Evolutionary conservation across 2,888 invertebrate species (phyloP), one percentile per base, ranked within the genome.

Genomic region (Chrysomela aeneicollis): DNA sequence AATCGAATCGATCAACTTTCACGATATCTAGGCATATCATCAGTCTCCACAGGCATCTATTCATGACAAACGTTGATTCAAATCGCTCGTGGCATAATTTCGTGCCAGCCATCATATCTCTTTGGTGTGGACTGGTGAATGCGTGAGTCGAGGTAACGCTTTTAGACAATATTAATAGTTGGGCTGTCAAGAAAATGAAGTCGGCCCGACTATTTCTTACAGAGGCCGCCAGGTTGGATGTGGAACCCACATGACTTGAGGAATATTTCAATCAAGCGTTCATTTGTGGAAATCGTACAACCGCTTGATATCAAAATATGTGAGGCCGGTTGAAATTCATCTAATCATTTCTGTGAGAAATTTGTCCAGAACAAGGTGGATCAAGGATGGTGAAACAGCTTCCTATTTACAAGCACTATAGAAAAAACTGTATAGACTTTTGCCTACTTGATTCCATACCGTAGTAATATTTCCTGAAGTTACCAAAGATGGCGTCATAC

Each of bases 131-230:
- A 32, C 21, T 12, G 35, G 12, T 35, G 55, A 55, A 22, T 42
- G 46, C 57, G 57, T 57, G 57, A 57, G 42, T 22, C 55, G 37
- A 62, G 62, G 70, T 70, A 70, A 70, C 67, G 68, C 66, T 66
- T 66, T 66, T 50, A 50, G 66, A 63, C 64, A 61, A 68, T 70
- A 70, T 70, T 70, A 70, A 70, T 70, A 70, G 68, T 70, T 63
- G 59, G 61, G 68, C 64, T 67, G 70, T 70, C 68, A 67, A 18
- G 65, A 58, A 70, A 70, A 66, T 61, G 57, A 62, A 66, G 63
- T 35, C 59, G 30, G 58, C 58, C 63, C 66, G 70, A 66, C 63
- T 52, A 35, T 50, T n/a, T n/a, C 52, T 63, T 58, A 54, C 51
- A 61, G 52, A 60, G 57, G 63, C 67, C 63, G 62, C 66, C 51